Percentiles rank a stretch among this genome's conserved stretches.
Conservation (phyloP, 1,140 invertebrate genomes). For the Diorhabda elongata region DNA sequence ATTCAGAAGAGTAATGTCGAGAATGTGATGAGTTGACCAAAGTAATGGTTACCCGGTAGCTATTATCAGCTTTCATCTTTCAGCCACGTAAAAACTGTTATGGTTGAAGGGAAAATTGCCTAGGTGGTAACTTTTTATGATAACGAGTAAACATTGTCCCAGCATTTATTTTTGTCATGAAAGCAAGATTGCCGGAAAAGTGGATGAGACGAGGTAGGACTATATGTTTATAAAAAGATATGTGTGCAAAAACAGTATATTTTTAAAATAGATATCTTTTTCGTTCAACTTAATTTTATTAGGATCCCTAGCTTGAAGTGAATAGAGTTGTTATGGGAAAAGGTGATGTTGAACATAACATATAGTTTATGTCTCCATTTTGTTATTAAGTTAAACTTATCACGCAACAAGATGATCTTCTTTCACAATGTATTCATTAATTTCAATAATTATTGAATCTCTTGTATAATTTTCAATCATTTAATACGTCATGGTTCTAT, state of each 20-base stretch:
- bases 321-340: no score
- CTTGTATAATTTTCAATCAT: no score
- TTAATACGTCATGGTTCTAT: no score
- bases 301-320: not conserved
- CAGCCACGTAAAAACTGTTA: constrained; percentile 34
- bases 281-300: not conserved
- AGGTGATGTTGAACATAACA: no score
- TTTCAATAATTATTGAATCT: no score
- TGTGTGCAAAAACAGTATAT: not conserved
- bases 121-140: constrained; percentile 40
- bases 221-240: not conserved
- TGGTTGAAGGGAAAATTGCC: constrained; percentile 33
- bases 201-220: not conserved
- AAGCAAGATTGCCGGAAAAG: constrained; percentile 11
- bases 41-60: constrained; percentile 31
- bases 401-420: no score
- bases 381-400: no score
- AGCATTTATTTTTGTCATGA: constrained; percentile 27
- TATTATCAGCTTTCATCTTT: constrained; percentile 36
- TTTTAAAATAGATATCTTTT: not conserved
- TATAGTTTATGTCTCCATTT: no score
- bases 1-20: constrained; percentile 27
- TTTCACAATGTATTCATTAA: no score
- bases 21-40: constrained; percentile 25
- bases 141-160: constrained; percentile 35